A percentile compares a stretch with the other conserved stretches of the same genome.
These are phyloP conservation scores for Dysidea cf. avara DNA, from an alignment of 37 sponge, comb jelly and placozoan genomes.

Conservation along the genomic window DNA sequence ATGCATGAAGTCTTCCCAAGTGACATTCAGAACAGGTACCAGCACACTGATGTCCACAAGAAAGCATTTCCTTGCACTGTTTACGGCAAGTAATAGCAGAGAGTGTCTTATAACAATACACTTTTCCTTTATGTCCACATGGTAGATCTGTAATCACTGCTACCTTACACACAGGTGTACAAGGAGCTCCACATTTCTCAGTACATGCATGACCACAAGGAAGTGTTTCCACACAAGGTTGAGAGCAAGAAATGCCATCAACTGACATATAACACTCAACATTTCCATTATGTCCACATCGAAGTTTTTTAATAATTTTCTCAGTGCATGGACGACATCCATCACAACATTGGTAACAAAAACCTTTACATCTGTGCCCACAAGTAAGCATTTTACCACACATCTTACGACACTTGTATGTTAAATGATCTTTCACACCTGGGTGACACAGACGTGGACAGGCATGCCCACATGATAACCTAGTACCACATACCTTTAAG, in stretches of 20 bases:
- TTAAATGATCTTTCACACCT: conserved; percentile 53
- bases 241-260: conserved; percentile 18
- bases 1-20: conserved; percentile 70
- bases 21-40: conserved; percentile 74
- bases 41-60: conserved; percentile 70
- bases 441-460: conserved; percentile 76
- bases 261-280: conserved; percentile 39
- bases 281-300: conserved; percentile 54
- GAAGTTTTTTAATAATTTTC: conserved; percentile 42
- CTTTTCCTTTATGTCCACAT: conserved; percentile 70
- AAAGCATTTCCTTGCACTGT: conserved; percentile 41
- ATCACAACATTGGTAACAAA: conserved; percentile 60
- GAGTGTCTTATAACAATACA: conserved; percentile 25
- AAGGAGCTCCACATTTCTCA: conserved; percentile 55
- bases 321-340: conserved; percentile 56
- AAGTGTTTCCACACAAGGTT: conserved; percentile 48
- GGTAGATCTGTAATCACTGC: conserved; percentile 21
- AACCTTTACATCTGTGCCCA: conserved; percentile 67
- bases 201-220: conserved; percentile 81
- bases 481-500: conserved; percentile 28
- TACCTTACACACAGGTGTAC: conserved; percentile 44
- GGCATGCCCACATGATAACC: conserved; percentile 77
- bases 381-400: conserved; percentile 57
- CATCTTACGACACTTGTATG: conserved; percentile 43
- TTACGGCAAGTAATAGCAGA: conserved; percentile 21